Conservation (phyloP, 2,888 invertebrate genomes). For the Dorcus hopei region DNA sequence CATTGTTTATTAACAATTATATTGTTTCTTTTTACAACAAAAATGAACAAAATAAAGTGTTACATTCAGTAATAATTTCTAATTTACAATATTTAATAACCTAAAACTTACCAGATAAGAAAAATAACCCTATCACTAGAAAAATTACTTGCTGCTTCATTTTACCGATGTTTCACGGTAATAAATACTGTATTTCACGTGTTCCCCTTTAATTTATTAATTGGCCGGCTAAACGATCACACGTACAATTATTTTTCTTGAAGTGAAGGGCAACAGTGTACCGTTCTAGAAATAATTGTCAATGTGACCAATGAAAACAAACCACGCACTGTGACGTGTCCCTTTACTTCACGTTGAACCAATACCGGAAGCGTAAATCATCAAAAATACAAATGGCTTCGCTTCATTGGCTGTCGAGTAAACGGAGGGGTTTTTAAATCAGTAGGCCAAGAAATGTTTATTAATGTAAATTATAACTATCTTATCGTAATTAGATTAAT, state of each 20-base stretch:
- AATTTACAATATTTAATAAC: neutral
- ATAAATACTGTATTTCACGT: neutral
- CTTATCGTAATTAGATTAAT: too few species aligned
- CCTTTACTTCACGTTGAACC: constrained; percentile 1
- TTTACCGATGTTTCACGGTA: constrained; percentile 17
- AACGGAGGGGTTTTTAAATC: neutral
- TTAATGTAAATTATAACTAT: too few species aligned
- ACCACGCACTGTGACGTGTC: constrained; percentile 40
- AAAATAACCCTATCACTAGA: constrained; percentile 34
- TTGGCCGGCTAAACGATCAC: too few species aligned
- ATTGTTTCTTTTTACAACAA: neutral
- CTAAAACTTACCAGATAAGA: constrained; percentile 40
- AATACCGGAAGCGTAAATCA: constrained; percentile 12
- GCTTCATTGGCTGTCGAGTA: constrained; percentile 33
- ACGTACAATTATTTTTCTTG: too few species aligned
- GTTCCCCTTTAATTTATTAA: neutral
- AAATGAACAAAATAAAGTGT: too few species aligned
- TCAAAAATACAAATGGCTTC: constrained; percentile 40
- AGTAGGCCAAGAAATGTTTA: too few species aligned
- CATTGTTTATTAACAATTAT: neutral
- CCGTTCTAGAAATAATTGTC: constrained; percentile 8
- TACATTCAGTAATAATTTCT: too few species aligned
- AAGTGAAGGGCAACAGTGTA: neutral
- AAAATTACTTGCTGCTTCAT: constrained; percentile 44
- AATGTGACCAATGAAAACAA: constrained; percentile 33